phyloP scores from a whole-genome alignment of 2,888 invertebrate genomes.

The Ceramica pisi region DNA sequence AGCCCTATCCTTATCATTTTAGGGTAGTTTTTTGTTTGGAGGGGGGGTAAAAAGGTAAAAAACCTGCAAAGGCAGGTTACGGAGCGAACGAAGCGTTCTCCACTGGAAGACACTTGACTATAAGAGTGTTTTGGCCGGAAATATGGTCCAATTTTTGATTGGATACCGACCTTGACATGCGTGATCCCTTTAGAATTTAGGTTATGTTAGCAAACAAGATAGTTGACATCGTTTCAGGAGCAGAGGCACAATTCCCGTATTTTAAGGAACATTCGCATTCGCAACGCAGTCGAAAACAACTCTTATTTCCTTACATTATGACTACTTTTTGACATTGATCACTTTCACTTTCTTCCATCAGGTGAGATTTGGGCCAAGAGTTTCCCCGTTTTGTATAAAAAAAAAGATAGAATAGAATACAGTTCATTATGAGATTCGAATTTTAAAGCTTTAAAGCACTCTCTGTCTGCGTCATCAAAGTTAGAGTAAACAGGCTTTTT shows the following conservation, averaged over 20 bases:
- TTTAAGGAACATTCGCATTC: too few species aligned
- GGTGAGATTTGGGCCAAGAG: too few species aligned
- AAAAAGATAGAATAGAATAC: too few species aligned
- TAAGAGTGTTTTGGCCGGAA: constrained; percentile 85
- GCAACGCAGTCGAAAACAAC: too few species aligned
- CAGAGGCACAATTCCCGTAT: neutral
- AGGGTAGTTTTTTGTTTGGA: constrained; percentile 69
- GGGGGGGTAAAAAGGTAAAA: constrained; percentile 77
- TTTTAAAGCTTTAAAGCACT: too few species aligned
- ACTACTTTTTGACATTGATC: too few species aligned
- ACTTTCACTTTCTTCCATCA: too few species aligned
- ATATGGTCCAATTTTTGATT: constrained; percentile 79
- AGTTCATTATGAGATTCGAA: too few species aligned
- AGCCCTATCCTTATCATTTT: constrained; percentile 69
- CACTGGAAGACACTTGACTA: constrained; percentile 81
- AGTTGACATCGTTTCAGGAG: constrained; percentile 24
- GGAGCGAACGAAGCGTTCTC: constrained; percentile 76
- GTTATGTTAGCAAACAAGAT: constrained; percentile 48
- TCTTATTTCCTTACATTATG: too few species aligned
- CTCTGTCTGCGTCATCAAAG: too few species aligned
- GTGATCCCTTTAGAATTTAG: constrained; percentile 56
- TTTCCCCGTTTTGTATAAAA: too few species aligned
- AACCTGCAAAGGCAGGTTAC: constrained; percentile 83
- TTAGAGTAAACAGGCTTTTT: too few species aligned
- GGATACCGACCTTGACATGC: constrained; percentile 72